Base-by-base conservation (phyloP, 2,888 invertebrate species). In the Malthinus flaveolus region DNA sequence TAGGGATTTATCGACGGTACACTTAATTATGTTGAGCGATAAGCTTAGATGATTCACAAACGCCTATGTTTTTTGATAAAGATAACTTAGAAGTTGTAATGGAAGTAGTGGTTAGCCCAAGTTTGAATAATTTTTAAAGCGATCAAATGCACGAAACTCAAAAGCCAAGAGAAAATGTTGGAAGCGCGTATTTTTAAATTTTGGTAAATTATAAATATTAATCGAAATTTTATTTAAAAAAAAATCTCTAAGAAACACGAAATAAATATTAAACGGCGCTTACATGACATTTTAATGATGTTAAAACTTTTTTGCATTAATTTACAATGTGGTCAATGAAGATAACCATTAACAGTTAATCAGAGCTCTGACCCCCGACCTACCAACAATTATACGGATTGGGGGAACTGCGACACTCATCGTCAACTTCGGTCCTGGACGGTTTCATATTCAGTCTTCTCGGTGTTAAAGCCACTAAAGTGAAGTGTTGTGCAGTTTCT, bases 301-400 rank as follows among this genome's bases (percentile, higher is more conserved):
- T 23, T 54, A 50, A 55, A 33, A 42, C 12, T 54, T 51, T 55
- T 59, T 56, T 52, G 60, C 60, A 56, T 52, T 37, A n/a, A 23
- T 23, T 23, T 23, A 32, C 42, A 55, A 47, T 56, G 61, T 61
- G 56, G 51, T 49, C 52, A 49, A 35, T 12, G 32, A 42, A 55
- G 55, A 49, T 53, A 62, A 53, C 39, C 42, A 52, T 57, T 65
- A 61, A 58, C 62, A 61, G 62, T 53, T 62, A 66, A 66, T 66
- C 63, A 65, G 62, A 61, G 59, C 65, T 62, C 59, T 67, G 67
- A 67, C 65, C 67, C 66, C 62, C 66, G 67, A 67, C 67, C 67
- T 62, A 60, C 59, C 59, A 53, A 61, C 67, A 66, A 66, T 67
- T 67, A 67, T 60, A 60, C 64, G 63, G 64, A 63, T 63, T 63